Base-by-base conservation (phyloP, 2,888 invertebrate species). In the Crossocerus cetratus region DNA sequence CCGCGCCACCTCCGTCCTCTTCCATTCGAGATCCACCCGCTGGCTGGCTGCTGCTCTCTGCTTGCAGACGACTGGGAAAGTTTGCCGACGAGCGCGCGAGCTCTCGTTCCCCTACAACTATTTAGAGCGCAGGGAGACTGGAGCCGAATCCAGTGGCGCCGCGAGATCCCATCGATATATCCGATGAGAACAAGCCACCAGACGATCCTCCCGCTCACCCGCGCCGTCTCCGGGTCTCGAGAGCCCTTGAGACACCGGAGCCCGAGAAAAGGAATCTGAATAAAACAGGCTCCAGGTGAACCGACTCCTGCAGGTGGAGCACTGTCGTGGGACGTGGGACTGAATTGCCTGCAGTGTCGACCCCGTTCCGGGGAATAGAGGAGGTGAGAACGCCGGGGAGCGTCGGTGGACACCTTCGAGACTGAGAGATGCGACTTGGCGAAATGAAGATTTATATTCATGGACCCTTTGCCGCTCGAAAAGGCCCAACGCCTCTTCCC, bases 261-360 rank as follows among this genome's bases (percentile, higher is more conserved):
- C 43, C 32, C 53, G 44, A 16, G 60, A 53, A 62, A 53, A 61
- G 18, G 67, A 63, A 62, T 71, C 59, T 74, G 76, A 80, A 80
- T 80, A 78, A 80, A 78, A 78, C 60, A 77, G 58, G 42, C 55
- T 72, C 56, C 72, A 23, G 65, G 44, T 14, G 66, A 55, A 18
- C 21, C 53, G 32, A n/a, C 14, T 49, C 49, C 11, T 14, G 43
- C 11, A 14, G 42, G 20, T 16, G 42, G 54, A 20, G 42, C 22
- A 11, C 74, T 23, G 66, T 44, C 64, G 43, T 45, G 66, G 65
- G 62, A 70, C 49, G 42, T 20, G 55, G 43, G 11, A 59, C 54
- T 43, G 23, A 43, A 16, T 22, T 21, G 64, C 5, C 0, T 11
- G 14, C 45, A 13, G 22, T 20, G 44, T 2, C 58, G 54, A 59